Evolutionary conservation across 1,140 invertebrate species (phyloP), one percentile per base, ranked within the genome.

Genomic region (Sycobia sp.): DNA sequence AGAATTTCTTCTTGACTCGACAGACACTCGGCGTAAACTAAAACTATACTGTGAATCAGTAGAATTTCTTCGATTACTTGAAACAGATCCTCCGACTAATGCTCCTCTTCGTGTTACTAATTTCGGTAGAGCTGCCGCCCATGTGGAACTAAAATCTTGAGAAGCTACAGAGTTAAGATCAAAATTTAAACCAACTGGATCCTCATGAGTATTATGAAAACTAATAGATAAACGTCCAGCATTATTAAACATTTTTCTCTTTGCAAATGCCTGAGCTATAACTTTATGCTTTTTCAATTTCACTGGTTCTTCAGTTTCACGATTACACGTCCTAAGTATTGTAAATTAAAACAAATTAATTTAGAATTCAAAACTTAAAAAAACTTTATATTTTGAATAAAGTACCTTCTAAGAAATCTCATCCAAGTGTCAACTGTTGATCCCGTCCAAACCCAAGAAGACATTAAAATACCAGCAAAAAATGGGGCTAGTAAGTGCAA

Each of bases 361-460:
- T n/a, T n/a, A n/a, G 16, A 47, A 38, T 47, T 11, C n/a, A 61
- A 55, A 16, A n/a, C 34, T 20, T 7, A 20, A 29, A 64, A 63
- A 25, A 44, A 54, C 5, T 29, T 25, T 18, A 7, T 27, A 50
- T 11, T 51, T 32, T 43, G 14, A 25, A 49, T 36, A 16, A 27
- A 54, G 8, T 85, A 94, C 92, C 89, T 90, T 77, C 87, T 85
- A 27, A 95, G 82, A 76, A 92, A 94, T 67, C 92, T 83, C 54
- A 87, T 86, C 95, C 95, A 97, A 0, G 89, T 88, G 62, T 90
- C 86, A 2, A 92, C 73, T 0, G 93, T 92, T 20, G 91, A 89
- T 36, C 86, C 84, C 27, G 92, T 96, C 92, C 93, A 96, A 22
- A 93, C 91, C 93, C 93, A 97, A 3, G 91, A 92, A 4, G 93